Evolutionary conservation across 2,888 invertebrate species (phyloP).

Genomic region (Orthosia incerta): DNA sequence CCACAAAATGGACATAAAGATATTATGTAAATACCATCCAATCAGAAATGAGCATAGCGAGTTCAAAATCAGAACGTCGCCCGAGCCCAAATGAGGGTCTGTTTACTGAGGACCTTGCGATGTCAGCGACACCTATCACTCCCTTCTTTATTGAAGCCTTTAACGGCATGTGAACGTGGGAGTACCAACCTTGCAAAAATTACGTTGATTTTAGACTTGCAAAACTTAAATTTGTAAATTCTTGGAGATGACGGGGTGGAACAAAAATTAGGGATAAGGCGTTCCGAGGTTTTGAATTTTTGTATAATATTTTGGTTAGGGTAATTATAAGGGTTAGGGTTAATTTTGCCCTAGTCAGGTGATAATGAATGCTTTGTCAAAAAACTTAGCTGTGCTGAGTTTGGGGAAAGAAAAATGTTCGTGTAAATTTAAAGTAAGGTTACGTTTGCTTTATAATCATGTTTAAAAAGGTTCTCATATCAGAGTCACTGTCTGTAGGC

Average conservation of each 20-base stretch:
- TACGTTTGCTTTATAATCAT: background rate
- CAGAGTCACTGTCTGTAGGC: too few species aligned
- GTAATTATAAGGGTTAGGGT: conserved; percentile 22
- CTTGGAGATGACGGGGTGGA: conserved; percentile 11
- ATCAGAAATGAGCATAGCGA: conserved; percentile 57
- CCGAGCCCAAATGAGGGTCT: conserved; percentile 62
- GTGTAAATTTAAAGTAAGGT: background rate
- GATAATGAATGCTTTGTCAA: background rate
- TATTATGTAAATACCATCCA: conserved; percentile 62
- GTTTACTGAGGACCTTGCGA: conserved; percentile 64
- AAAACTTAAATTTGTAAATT: conserved; percentile 46
- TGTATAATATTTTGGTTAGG: conserved; percentile 11
- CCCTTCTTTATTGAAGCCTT: conserved; percentile 61
- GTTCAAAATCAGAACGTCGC: conserved; percentile 50
- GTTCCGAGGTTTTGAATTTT: conserved; percentile 19
- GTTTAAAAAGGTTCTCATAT: background rate
- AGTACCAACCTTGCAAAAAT: conserved; percentile 41
- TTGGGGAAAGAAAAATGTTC: background rate
- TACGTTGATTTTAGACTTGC: conserved; percentile 24
- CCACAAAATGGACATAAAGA: conserved; percentile 22
- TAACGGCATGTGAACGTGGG: conserved; percentile 49
- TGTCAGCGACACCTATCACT: conserved; percentile 61
- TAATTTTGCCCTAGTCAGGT: conserved; percentile 1
- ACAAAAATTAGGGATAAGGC: conserved; percentile 12
- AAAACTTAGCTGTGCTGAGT: background rate